phyloP scores from a whole-genome alignment of 2,113 vertebrate genomes.

The Gambusia affinis region DNA sequence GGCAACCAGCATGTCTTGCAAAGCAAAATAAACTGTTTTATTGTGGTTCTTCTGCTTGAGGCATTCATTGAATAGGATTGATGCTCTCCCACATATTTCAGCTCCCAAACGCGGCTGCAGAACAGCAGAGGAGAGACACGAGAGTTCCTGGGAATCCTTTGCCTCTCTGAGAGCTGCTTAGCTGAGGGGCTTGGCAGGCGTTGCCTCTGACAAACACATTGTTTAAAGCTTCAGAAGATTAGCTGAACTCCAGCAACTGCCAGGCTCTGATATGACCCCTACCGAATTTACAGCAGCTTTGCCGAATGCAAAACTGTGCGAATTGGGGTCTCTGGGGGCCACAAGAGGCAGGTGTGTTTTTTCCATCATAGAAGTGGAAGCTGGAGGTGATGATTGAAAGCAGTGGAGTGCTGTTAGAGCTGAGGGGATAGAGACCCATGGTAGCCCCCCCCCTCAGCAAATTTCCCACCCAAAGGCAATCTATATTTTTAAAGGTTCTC shows the following conservation, averaged over 20 bases:
- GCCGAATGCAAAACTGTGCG: constrained; percentile 32
- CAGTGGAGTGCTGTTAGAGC: constrained; percentile 35
- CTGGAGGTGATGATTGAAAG: constrained; percentile 26
- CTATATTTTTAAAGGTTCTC: constrained; percentile 62
- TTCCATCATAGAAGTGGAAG: constrained; percentile 40
- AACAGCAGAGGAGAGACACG: constrained; percentile 17
- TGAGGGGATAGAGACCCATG: constrained; percentile 22
- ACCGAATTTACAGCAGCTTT: constrained; percentile 32
- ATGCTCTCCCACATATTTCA: constrained; percentile 22
- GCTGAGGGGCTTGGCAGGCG: constrained; percentile 47
- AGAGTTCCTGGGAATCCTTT: constrained; percentile 41
- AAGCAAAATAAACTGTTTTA: constrained; percentile 13
- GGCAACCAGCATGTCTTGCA: background rate
- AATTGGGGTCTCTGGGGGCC: constrained; percentile 31
- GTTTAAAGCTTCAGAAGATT: constrained; percentile 68
- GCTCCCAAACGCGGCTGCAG: constrained; percentile 26
- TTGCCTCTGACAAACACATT: constrained; percentile 55
- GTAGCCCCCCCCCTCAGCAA: constrained; percentile 29
- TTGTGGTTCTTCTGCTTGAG: constrained; percentile 14
- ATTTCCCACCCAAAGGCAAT: constrained; percentile 57
- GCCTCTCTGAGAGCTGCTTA: constrained; percentile 35
- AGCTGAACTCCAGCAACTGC: constrained; percentile 54
- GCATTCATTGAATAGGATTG: constrained; percentile 5
- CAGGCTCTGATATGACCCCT: constrained; percentile 55
- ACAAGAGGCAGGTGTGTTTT: constrained; percentile 60